phyloP scores from a whole-genome alignment of 2,888 invertebrate genomes.

The Homarus gammarus region DNA sequence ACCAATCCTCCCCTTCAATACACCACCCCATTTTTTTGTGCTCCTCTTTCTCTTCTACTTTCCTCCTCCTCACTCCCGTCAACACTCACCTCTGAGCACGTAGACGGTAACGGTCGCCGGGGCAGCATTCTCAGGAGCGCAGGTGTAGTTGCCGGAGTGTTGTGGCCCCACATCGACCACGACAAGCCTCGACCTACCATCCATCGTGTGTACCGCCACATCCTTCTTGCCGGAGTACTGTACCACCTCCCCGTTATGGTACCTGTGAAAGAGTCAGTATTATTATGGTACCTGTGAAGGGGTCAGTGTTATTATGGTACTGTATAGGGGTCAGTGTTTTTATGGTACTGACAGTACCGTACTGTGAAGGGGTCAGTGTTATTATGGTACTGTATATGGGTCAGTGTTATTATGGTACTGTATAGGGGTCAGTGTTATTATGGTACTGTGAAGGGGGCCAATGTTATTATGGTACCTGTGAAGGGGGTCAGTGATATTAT shows the following conservation, averaged over 20 bases:
- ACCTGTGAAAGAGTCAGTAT: constrained; percentile 49
- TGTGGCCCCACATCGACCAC: constrained; percentile 51
- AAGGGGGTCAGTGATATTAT: too few relatives aligned
- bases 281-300: neutral
- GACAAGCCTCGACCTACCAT: constrained; percentile 58
- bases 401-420: neutral
- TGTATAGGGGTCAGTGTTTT: neutral
- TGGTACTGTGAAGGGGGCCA: neutral
- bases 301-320: neutral
- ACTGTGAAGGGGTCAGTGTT: neutral
- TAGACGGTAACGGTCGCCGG: constrained; percentile 74
- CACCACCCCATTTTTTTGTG: too few relatives aligned
- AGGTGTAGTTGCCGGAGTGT: constrained; percentile 75
- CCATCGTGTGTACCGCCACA: constrained; percentile 27
- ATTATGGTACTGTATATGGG: neutral
- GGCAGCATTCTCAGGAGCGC: constrained; percentile 73
- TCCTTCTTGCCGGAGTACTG: constrained; percentile 67
- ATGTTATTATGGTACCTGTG: neutral
- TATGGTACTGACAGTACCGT: too few relatives aligned
- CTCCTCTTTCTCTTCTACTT: too few relatives aligned
- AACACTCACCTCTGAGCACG: constrained; percentile 70
- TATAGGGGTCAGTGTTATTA: neutral
- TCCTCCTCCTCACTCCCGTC: too few relatives aligned
- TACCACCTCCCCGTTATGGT: constrained; percentile 74
- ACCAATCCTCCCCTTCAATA: too few relatives aligned